Base-by-base conservation (phyloP, 2,113 vertebrate genomes). In the Blennius ocellaris region DNA sequence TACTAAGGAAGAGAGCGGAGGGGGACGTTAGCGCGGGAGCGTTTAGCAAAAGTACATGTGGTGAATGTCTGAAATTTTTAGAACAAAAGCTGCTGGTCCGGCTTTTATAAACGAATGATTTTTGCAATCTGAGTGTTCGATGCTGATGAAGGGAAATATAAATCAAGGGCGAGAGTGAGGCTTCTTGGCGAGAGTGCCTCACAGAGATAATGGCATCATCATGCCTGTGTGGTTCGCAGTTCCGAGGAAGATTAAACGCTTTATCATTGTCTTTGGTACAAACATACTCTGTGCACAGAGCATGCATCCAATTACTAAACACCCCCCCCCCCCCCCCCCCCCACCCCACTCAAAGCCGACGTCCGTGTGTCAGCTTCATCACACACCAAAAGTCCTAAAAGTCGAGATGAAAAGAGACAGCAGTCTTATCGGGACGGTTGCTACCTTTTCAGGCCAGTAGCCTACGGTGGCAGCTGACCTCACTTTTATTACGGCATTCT, bases 191-290 rank as follows among this genome's bases (percentile, higher is more conserved):
- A 87, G 77, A 83, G 75, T 70, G 82, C 78, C 69, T 86, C 80
- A 52, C 76, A 17, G 81, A 87, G 90, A 87, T 90, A 91, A 93
- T 85, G 85, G 80, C 89, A 76, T 83, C 79, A 90, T 89, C 89
- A 78, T 68, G 84, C 82, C 87, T 69, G 81, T 69, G 67, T 79
- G 81, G 78, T 79, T 78, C 86, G 45, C 87, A 64, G 83, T 91
- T 87, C 85, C 83, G 43, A 64, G 52, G 51, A 74, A 94, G 90
- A 94, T 93, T 91, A 93, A 93, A 92, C 85, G 57, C 92, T 94
- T 89, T 69, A 91, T 94, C 93, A 93, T 85, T 85, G 90, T 93
- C 89, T 89, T 80, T 71, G 76, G 80, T 73, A 87, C 78, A 84
- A 88, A 84, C 77, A 72, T 71, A 74, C 30, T 51, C 53, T 17